phyloP scores from a whole-genome alignment of 1,140 invertebrate species.

The Trachymyrmex cornetzi region DNA sequence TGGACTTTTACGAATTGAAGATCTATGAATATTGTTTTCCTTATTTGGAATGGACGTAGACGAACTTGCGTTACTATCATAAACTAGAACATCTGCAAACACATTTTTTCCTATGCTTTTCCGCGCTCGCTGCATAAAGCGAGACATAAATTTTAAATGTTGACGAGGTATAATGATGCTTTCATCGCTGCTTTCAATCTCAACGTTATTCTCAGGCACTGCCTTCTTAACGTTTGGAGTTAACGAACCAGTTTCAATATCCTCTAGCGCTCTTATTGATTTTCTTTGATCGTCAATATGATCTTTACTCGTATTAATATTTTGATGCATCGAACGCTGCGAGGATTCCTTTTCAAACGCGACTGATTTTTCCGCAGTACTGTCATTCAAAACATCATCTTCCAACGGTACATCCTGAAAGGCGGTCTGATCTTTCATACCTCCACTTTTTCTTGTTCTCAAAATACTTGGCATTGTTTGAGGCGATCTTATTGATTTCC shows the following conservation, averaged over 20 bases:
- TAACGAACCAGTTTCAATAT: neutral
- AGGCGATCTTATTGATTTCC: neutral
- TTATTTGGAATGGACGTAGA: neutral
- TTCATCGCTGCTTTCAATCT: neutral
- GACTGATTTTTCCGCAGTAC: neutral
- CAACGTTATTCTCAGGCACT: neutral
- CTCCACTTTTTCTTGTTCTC: no score
- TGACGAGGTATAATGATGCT: no score
- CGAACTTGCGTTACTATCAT: neutral
- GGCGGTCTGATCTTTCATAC: neutral
- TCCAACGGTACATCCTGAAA: slow-evolving; percentile 26
- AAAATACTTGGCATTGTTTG: no score
- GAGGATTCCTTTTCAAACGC: neutral
- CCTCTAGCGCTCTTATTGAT: neutral
- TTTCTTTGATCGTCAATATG: neutral
- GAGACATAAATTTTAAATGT: slow-evolving; percentile 14
- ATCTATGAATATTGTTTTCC: neutral
- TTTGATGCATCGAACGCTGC: neutral
- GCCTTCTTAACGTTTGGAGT: neutral
- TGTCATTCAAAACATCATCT: no score
- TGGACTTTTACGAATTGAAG: neutral
- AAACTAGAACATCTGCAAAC: slow-evolving; percentile 6
- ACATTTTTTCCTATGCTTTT: neutral
- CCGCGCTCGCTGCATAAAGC: neutral
- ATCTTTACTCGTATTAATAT: neutral